These are phyloP conservation scores for Enteromius paludinosus DNA, from an alignment of 2,797 vertebrate species.

Conservation along the genomic window DNA sequence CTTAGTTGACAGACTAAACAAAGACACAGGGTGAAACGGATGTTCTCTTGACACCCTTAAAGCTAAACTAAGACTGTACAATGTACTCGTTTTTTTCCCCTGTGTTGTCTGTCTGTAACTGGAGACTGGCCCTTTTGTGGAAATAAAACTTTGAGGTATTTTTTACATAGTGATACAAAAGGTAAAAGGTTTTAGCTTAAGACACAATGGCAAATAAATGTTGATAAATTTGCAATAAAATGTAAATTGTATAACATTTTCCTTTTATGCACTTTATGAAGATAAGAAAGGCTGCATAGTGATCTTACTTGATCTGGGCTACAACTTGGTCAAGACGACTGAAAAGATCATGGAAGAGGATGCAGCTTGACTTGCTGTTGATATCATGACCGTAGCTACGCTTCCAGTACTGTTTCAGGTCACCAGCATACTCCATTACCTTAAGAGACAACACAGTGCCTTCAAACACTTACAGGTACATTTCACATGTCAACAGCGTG, in stretches of 20 bases:
- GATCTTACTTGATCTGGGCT: slow-evolving; percentile 73
- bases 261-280: not conserved
- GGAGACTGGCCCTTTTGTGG: not conserved
- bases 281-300: not conserved
- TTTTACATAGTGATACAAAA: not conserved
- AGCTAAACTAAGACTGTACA: not conserved
- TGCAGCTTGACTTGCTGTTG: slow-evolving; percentile 92
- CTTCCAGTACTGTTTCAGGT: slow-evolving; percentile 96
- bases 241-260: not conserved
- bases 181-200: not conserved
- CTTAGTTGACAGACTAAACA: slow-evolving; percentile 11
- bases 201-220: not conserved
- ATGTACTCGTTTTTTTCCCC: not conserved
- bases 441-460: slow-evolving; percentile 61
- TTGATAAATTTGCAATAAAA: not conserved
- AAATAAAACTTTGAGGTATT: slow-evolving; percentile 1
- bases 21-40: slow-evolving; percentile 3
- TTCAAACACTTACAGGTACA: not conserved
- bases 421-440: slow-evolving; percentile 92
- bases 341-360: slow-evolving; percentile 92
- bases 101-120: not conserved
- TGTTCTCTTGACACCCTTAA: not conserved
- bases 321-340: slow-evolving; percentile 82
- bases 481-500: not conserved
- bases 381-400: slow-evolving; percentile 90